Conservation (phyloP, 2,797 vertebrate genomes). For the Enteromius radiatus region DNA sequence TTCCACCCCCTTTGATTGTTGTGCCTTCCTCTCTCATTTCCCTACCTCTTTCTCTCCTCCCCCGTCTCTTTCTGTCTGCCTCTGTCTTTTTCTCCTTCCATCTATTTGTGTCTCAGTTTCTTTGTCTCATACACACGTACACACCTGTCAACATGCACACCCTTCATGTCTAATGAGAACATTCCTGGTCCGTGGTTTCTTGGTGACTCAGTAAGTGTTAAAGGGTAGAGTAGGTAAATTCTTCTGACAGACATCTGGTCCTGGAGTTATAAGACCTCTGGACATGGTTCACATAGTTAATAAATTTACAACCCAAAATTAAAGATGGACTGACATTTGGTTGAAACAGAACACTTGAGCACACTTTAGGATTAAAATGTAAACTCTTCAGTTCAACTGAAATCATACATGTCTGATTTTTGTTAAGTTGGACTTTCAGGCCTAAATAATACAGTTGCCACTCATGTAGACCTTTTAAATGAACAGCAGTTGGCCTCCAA, state of each 20-base stretch:
- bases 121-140: conserved; percentile 15
- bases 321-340: not conserved
- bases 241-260: conserved; percentile 1
- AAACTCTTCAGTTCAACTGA: not conserved
- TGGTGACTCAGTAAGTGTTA: conserved; percentile 35
- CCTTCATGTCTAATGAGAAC: conserved; percentile 35
- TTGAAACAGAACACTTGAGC: not conserved
- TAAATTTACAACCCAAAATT: not conserved
- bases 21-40: conserved; percentile 56
- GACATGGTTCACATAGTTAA: not conserved
- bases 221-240: not conserved
- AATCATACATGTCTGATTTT: not conserved
- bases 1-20: conserved; percentile 59
- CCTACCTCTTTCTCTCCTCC: conserved; percentile 44
- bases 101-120: conserved; percentile 34
- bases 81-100: conserved; percentile 63
- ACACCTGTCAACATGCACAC: conserved; percentile 40
- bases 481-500: not conserved
- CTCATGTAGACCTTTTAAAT: not conserved
- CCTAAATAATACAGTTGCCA: not conserved
- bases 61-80: conserved; percentile 50
- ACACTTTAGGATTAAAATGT: not conserved
- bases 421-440: not conserved
- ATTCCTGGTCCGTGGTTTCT: conserved; percentile 37
- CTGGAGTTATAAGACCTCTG: not conserved